Percentiles rank a stretch among this genome's conserved stretches.
phyloP scores from a whole-genome alignment of 2,113 vertebrate species.

The Tiliqua scincoides region DNA sequence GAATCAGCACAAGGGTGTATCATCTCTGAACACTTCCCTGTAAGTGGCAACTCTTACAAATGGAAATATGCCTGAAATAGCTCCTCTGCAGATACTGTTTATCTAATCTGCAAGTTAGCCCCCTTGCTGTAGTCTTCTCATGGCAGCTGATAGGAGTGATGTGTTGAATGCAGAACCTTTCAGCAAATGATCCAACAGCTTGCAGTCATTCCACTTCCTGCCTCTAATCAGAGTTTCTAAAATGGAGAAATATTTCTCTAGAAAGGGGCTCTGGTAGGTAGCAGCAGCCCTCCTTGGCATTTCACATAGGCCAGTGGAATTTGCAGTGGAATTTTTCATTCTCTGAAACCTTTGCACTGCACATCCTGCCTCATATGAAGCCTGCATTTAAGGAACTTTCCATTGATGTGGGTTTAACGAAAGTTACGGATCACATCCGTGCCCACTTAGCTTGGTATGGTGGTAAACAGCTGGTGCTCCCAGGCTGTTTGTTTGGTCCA shows the following conservation, averaged over 20 bases:
- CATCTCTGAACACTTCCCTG: conserved; percentile 29
- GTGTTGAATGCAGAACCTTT: conserved; percentile 68
- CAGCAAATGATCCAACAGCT: neutral
- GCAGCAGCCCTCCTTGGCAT: neutral
- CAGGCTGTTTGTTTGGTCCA: neutral
- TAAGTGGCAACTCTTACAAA: conserved; percentile 43
- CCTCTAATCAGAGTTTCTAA: conserved; percentile 65
- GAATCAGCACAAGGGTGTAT: conserved; percentile 33
- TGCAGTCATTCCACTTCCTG: conserved; percentile 66
- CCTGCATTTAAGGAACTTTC: neutral
- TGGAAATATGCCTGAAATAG: conserved; percentile 77
- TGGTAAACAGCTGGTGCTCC: too few species aligned
- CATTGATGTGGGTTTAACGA: neutral
- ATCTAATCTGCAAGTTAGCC: conserved; percentile 63
- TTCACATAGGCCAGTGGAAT: conserved; percentile 12
- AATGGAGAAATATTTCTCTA: conserved; percentile 62
- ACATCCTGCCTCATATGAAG: neutral
- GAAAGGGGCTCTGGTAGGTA: conserved; percentile 27
- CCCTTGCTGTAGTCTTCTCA: conserved; percentile 53
- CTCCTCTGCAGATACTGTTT: conserved; percentile 63
- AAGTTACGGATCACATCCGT: neutral
- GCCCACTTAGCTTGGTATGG: neutral
- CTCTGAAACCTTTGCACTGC: neutral
- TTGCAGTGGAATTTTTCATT: conserved; percentile 9
- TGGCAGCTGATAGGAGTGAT: conserved; percentile 65